phyloP scores from a whole-genome alignment of 2,888 invertebrate genomes.

The Synanthedon vespiformis region DNA sequence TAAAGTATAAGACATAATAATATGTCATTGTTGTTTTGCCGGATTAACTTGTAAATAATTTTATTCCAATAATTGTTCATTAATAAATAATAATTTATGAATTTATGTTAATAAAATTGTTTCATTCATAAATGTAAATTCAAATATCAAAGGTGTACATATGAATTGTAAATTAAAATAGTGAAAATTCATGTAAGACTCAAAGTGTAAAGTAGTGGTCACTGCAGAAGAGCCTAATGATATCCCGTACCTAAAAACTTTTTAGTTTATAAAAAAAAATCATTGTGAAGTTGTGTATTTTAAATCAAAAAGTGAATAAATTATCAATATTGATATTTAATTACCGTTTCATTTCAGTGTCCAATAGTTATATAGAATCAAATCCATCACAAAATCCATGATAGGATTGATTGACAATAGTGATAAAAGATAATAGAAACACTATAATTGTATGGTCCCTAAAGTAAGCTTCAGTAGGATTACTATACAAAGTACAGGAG shows the following conservation, averaged over 20 bases:
- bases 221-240: conserved; percentile 53
- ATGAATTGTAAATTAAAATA: conserved; percentile 49
- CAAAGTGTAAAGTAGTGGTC: conserved; percentile 50
- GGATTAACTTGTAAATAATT: no score
- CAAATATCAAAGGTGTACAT: conserved; percentile 49
- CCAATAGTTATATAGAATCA: not conserved
- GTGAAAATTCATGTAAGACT: conserved; percentile 43
- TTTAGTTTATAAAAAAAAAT: conserved; percentile 65
- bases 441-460: no score
- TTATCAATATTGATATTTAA: conserved; percentile 69
- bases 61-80: not conserved
- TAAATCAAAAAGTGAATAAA: conserved; percentile 71
- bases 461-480: no score
- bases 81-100: no score
- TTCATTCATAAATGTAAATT: conserved; percentile 32
- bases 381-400: not conserved
- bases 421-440: no score
- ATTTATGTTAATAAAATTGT: no score
- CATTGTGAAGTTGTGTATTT: conserved; percentile 71
- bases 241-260: conserved; percentile 63
- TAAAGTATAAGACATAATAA: no score
- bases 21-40: no score
- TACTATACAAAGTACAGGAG: no score
- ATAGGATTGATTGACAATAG: no score
- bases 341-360: conserved; percentile 22